phyloP scores from a whole-genome alignment of 37 sponge, comb jelly and placozoan genomes.

The Diacarnus erythraeanus region DNA sequence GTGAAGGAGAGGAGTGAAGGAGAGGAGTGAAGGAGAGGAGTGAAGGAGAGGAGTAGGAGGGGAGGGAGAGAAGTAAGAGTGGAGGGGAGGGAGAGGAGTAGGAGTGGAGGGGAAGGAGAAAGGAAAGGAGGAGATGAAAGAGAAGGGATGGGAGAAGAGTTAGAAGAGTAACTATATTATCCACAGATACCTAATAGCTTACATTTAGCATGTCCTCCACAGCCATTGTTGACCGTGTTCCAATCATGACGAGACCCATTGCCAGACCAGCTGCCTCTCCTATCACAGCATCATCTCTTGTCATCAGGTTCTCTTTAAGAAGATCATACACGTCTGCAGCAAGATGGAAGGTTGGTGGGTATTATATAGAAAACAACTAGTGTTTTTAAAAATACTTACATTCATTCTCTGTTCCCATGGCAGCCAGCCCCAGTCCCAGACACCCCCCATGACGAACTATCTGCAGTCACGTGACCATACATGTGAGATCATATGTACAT shows the following conservation, averaged over 20 bases:
- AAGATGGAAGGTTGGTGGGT: neutral
- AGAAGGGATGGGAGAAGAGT: too few species aligned
- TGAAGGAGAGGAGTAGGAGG: too few species aligned
- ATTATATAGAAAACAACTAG: conserved; percentile 1
- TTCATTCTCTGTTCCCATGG: conserved; percentile 88
- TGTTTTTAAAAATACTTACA: conserved; percentile 48
- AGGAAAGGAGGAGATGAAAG: too few species aligned
- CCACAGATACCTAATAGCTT: neutral
- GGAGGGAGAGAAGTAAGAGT: too few species aligned
- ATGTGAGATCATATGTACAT: neutral
- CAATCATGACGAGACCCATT: conserved; percentile 99
- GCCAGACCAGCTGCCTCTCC: conserved; percentile 96
- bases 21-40: too few species aligned
- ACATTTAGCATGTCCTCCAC: conserved; percentile 87
- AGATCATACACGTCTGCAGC: conserved; percentile 80
- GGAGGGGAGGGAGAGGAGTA: too few species aligned
- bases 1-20: too few species aligned
- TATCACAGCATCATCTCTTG: conserved; percentile 95
- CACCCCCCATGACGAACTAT: conserved; percentile 96
- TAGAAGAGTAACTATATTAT: too few species aligned
- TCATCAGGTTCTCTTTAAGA: conserved; percentile 83
- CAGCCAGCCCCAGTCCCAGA: conserved; percentile 96
- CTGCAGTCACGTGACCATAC: conserved; percentile 29
- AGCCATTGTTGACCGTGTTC: conserved; percentile 44
- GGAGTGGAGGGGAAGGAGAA: too few species aligned